These are phyloP conservation scores for Eptesicus fuscus DNA, from an alignment of 2,113 vertebrate genomes.

Conservation along the genomic window DNA sequence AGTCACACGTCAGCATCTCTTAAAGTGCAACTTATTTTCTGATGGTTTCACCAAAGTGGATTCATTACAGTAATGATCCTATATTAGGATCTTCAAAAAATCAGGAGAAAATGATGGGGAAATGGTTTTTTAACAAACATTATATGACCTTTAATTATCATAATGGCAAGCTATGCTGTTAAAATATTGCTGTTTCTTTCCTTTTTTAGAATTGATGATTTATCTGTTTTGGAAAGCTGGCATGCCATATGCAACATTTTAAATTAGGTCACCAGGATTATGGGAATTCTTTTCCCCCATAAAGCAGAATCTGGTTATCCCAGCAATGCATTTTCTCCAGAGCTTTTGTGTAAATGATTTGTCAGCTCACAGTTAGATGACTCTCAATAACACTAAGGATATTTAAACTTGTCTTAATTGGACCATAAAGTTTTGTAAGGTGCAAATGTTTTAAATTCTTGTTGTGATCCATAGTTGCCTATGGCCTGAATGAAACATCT, in stretches of 20 bases:
- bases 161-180: neutral
- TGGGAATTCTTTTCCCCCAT: neutral
- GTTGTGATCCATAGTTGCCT: neutral
- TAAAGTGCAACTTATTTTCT: neutral
- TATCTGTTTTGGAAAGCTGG: neutral
- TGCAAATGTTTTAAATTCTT: neutral
- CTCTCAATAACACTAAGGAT: neutral
- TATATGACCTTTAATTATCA: neutral
- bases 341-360: neutral
- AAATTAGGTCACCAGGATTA: neutral
- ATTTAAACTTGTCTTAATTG: neutral
- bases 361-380: neutral
- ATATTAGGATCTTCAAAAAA: neutral
- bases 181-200: neutral
- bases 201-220: neutral
- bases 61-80: neutral
- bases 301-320: neutral
- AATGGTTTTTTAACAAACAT: neutral
- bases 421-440: neutral
- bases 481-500: neutral
- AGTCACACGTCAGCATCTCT: neutral
- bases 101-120: neutral
- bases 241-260: neutral
- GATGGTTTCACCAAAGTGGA: neutral
- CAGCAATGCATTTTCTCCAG: neutral